phyloP scores from a whole-genome alignment of 2,113 vertebrate species.

The Lampris incognitus region DNA sequence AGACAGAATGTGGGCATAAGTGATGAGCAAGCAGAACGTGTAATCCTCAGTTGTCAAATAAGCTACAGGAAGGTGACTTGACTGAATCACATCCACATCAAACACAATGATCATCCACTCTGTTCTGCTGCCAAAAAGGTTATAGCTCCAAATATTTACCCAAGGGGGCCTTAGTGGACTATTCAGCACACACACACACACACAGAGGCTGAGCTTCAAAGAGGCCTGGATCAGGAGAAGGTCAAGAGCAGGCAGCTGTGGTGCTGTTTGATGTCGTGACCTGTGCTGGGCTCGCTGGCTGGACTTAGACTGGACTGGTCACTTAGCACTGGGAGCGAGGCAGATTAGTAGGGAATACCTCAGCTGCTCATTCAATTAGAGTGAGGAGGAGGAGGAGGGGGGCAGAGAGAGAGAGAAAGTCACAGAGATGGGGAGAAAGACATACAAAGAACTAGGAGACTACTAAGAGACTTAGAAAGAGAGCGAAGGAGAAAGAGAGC shows the following conservation, averaged over 20 bases:
- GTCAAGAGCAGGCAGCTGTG: slow-evolving; percentile 66
- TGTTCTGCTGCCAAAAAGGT: slow-evolving; percentile 10
- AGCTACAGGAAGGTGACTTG: slow-evolving; percentile 31
- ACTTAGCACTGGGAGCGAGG: slow-evolving; percentile 47
- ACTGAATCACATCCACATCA: slow-evolving; percentile 45
- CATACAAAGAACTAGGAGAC: no score
- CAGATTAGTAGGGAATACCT: slow-evolving; percentile 50
- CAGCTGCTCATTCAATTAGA: slow-evolving; percentile 60
- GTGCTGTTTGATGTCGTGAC: slow-evolving; percentile 73
- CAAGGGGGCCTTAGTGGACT: slow-evolving; percentile 23
- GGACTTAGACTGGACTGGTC: slow-evolving; percentile 62
- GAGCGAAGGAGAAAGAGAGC: not conserved
- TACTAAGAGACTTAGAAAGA: no score
- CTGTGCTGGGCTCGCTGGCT: slow-evolving; percentile 43
- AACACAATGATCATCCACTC: slow-evolving; percentile 26
- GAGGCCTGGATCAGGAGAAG: slow-evolving; percentile 67
- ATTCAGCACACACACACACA: slow-evolving; percentile 21
- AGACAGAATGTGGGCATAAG: slow-evolving; percentile 37
- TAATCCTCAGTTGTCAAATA: slow-evolving; percentile 53
- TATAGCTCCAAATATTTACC: slow-evolving; percentile 35
- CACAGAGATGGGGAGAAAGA: no score
- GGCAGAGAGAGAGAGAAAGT: slow-evolving; percentile 31
- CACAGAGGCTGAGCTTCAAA: slow-evolving; percentile 65
- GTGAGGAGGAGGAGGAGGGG: slow-evolving; percentile 6
- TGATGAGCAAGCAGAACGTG: slow-evolving; percentile 60